Evolutionary conservation across 2,113 vertebrate species (phyloP).

Genomic region (Perca fluviatilis): DNA sequence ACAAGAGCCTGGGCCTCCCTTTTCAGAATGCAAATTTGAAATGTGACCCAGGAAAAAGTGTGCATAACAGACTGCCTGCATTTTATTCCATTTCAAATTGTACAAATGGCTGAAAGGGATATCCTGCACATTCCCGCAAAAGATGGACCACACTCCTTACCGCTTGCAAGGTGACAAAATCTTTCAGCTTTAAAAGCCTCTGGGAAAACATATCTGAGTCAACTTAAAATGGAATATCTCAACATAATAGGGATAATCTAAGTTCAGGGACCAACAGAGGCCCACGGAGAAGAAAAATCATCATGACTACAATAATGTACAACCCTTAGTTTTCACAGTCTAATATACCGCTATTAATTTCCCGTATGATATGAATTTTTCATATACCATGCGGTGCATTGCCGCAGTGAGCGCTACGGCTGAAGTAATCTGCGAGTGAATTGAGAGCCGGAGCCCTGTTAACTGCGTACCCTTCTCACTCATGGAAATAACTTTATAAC

Average conservation of each 20-base stretch:
- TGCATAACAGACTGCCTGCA: not conserved
- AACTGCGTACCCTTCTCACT: too few species aligned
- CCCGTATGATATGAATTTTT: too few species aligned
- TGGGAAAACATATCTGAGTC: conserved; percentile 2
- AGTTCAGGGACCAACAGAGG: conserved; percentile 35
- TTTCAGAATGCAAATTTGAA: not conserved
- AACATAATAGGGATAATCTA: conserved; percentile 15
- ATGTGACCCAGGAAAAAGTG: not conserved
- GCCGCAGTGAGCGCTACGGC: too few species aligned
- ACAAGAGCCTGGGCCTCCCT: not conserved
- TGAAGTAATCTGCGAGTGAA: too few species aligned
- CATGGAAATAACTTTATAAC: too few species aligned
- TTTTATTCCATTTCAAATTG: not conserved
- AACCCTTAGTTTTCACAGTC: conserved; percentile 8
- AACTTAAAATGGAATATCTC: conserved; percentile 18
- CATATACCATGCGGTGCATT: too few species aligned
- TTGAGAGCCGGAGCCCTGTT: too few species aligned
- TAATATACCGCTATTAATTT: not conserved
- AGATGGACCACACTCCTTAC: not conserved
- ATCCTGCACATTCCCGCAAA: not conserved
- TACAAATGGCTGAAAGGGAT: not conserved
- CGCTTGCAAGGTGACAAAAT: not conserved
- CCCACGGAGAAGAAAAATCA: conserved; percentile 43
- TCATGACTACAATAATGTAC: conserved; percentile 30
- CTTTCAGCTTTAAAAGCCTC: conserved; percentile 15